Evolutionary conservation across 2,888 invertebrate genomes (phyloP), one percentile per base, ranked within the genome.

Genomic region (Patella caerulea): DNA sequence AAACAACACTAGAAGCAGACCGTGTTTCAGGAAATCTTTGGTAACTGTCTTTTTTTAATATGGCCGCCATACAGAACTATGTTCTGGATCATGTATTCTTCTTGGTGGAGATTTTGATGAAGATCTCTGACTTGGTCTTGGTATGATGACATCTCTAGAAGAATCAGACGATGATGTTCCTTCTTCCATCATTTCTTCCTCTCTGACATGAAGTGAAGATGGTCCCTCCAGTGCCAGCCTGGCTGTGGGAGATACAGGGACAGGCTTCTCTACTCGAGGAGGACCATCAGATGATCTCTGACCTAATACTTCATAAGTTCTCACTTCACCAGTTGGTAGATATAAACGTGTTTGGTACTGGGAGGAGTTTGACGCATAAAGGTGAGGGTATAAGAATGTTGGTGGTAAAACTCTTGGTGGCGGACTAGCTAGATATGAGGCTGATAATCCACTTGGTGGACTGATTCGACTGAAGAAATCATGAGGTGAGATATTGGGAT

Each of bases 301-400:
- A 3, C 86, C 82, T 9, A 88, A 79, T 45, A 87, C 83, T 77
- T 88, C 86, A 75, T 86, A 87, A 1, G 86, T 86, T 45, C 86
- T 81, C 5, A 85, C 82, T 54, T 88, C 87, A 5, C 87, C 87
- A 2, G 86, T 79, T 12, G 87, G 86, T 45, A 87, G 79, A 74
- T 83, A 85, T 70, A 88, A 79, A 74, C 84, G 82, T 52, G 85
- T 83, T 74, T 89, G 89, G 29, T 88, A 85, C 78, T 90, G 89
- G 56, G 87, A 84, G 52, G 78, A 56, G 12, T 84, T 79, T 34
- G 86, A 85, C 53, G 86, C 82, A 82, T 90, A 89, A 5, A 91
- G 82, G 75, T 90, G 91, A 7, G 91, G 90, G 80, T 91, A 91
- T 19, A 91, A 84, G 76, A 91, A 88, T 52, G 89, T 85, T 14